Conservation (phyloP, 2,797 vertebrate species). For the Ctenopoma kingsleyae region DNA sequence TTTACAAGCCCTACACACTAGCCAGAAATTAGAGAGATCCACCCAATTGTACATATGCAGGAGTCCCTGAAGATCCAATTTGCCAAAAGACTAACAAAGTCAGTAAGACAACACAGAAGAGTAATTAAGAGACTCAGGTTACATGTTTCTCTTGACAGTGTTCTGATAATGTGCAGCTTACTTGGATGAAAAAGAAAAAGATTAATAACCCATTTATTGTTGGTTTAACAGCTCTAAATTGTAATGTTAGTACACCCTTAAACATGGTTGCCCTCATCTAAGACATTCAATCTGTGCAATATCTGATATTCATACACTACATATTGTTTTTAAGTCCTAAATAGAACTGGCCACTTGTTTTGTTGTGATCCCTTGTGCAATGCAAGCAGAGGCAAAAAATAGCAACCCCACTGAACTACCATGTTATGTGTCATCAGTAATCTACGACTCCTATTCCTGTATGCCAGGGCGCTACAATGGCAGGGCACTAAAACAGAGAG, state of each 20-base stretch:
- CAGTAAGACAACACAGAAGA: constrained; percentile 22
- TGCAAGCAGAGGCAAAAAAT: constrained; percentile 47
- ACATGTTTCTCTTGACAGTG: constrained; percentile 39
- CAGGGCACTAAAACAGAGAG: background rate
- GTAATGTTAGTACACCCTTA: background rate
- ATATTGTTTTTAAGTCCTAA: constrained; percentile 49
- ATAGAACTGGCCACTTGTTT: constrained; percentile 53
- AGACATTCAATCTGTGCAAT: constrained; percentile 29
- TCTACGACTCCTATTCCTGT: constrained; percentile 9
- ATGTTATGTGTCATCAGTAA: constrained; percentile 35
- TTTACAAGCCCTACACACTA: background rate
- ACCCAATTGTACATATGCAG: constrained; percentile 2
- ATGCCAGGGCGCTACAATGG: constrained; percentile 23
- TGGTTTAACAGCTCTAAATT: constrained; percentile 2
- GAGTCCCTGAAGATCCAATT: constrained; percentile 17
- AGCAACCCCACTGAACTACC: constrained; percentile 32
- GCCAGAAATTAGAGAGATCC: background rate
- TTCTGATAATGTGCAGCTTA: constrained; percentile 31
- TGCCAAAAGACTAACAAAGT: constrained; percentile 1
- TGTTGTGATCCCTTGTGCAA: constrained; percentile 53
- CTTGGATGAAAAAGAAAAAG: constrained; percentile 39
- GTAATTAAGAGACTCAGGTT: constrained; percentile 40
- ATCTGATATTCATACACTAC: constrained; percentile 37
- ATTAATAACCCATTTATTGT: constrained; percentile 11
- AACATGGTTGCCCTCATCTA: constrained; percentile 4